These are phyloP conservation scores for Fragum sueziense DNA, from an alignment of 2,888 invertebrate genomes.

Conservation along the genomic window DNA sequence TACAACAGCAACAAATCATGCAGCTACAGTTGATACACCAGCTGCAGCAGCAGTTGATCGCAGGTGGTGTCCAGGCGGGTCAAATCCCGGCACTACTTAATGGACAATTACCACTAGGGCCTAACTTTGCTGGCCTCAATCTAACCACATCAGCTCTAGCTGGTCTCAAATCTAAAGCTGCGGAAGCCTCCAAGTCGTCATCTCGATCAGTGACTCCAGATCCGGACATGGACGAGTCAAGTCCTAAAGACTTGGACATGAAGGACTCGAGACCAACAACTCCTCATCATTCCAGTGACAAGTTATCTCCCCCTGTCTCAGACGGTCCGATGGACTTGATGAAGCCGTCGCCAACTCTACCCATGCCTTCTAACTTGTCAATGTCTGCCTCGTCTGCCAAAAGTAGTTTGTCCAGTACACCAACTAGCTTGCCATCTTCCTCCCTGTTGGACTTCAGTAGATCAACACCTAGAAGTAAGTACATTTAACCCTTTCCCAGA, in stretches of 20 bases:
- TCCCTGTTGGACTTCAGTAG: conserved; percentile 47
- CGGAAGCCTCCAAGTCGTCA: conserved; percentile 39
- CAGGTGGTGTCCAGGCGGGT: conserved; percentile 53
- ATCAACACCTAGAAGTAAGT: conserved; percentile 50
- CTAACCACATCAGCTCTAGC: conserved; percentile 37
- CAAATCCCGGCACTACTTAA: conserved; percentile 49
- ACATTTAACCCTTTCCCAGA: too few species aligned
- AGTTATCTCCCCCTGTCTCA: conserved; percentile 7
- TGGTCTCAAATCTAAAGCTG: neutral
- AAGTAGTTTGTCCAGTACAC: neutral
- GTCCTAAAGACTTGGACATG: conserved; percentile 7
- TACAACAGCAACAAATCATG: conserved; percentile 97
- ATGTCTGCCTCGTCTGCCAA: neutral
- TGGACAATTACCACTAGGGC: conserved; percentile 44
- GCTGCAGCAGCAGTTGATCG: conserved; percentile 91
- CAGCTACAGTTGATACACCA: conserved; percentile 97
- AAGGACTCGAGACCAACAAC: conserved; percentile 21
- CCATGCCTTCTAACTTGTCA: neutral
- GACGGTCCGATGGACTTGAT: conserved; percentile 1
- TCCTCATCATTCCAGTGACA: conserved; percentile 20
- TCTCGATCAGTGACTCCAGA: conserved; percentile 35
- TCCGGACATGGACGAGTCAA: conserved; percentile 10
- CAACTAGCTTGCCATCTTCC: conserved; percentile 12
- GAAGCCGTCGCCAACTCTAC: conserved; percentile 14
- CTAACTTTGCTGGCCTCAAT: conserved; percentile 50